Evolutionary conservation across 1,140 invertebrate species (phyloP), one percentile per base, ranked within the genome.

Genomic region (Macrocentrus cingulum): DNA sequence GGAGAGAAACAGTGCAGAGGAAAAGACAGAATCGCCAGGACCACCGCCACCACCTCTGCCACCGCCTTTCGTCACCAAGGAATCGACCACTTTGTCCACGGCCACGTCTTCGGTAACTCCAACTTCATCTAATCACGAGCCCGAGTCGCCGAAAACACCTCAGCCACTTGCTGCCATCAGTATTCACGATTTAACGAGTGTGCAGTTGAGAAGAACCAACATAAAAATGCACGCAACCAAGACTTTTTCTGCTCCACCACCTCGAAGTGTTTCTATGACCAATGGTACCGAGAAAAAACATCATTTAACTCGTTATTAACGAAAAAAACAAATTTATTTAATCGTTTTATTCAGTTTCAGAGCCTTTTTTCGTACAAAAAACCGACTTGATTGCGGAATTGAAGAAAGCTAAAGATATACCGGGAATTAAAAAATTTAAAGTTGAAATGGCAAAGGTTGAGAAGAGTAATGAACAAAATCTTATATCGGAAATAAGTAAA

Each of bases 401-500:
- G 32, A 95, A 95, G 76, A 85, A 91, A 77, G 92, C 91, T 0
- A 93, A 91, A 74, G 91, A 94, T 67, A 92, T 95, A 46, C 87
- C 90, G 0, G 92, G 92, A 1, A 92, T 95, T 32, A 92, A 89
- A 73, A 94, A 95, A 72, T 77, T 94, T 78, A 95, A 94, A 77
- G 90, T 93, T 25, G 91, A 94, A 74, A 84, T 89, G 63, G 89
- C 89, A 1, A 88, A 91, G 68, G 85, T 88, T 54, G 90, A 93
- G 72, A 88, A 88, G 64, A 84, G 85, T 16, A 83, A 88, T 62
- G 90, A 91, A 60, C 89, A 91, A 71, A 88, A 90, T 70, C 83
- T 91, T 15, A 90, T 90, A 66, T 85, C 88, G 56, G 90, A 94
- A 75, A 88, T 94, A 59, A 86, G 83, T 0, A 91, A 88, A 68